phyloP scores from a whole-genome alignment of 2,888 invertebrate genomes.

The Apotomis betuletana region DNA sequence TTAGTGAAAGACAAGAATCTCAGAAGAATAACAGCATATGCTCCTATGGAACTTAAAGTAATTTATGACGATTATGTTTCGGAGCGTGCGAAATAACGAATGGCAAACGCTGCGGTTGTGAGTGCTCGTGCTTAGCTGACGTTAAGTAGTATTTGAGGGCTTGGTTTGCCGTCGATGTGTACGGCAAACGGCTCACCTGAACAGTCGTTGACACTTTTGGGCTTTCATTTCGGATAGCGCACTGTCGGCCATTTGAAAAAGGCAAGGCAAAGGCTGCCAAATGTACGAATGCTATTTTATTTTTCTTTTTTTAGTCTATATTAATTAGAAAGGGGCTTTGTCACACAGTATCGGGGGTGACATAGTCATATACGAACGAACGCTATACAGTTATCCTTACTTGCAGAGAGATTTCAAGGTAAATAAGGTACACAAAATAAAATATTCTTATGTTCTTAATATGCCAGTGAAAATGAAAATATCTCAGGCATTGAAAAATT shows the following conservation, averaged over 20 bases:
- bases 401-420: too few relatives aligned
- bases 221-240: not conserved
- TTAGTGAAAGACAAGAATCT: conserved; percentile 7
- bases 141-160: conserved; percentile 27
- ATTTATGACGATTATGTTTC: not conserved
- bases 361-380: not conserved
- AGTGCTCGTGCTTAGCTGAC: conserved; percentile 18
- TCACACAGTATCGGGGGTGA: too few relatives aligned
- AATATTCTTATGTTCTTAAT: too few relatives aligned
- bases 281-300: not conserved
- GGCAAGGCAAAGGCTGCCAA: not conserved
- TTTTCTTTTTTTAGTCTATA: too few relatives aligned
- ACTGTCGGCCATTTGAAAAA: not conserved
- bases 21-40: not conserved
- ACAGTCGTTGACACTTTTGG: conserved; percentile 13
- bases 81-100: conserved; percentile 21
- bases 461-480: too few relatives aligned
- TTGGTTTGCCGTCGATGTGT: conserved; percentile 17
- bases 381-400: not conserved
- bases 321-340: too few relatives aligned
- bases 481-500: too few relatives aligned
- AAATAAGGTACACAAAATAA: too few relatives aligned
- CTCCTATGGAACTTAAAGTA: not conserved
- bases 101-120: not conserved
- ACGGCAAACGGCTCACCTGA: conserved; percentile 12